Conservation (phyloP, 2,888 invertebrate genomes). For the Sepioteuthis lessoniana region DNA sequence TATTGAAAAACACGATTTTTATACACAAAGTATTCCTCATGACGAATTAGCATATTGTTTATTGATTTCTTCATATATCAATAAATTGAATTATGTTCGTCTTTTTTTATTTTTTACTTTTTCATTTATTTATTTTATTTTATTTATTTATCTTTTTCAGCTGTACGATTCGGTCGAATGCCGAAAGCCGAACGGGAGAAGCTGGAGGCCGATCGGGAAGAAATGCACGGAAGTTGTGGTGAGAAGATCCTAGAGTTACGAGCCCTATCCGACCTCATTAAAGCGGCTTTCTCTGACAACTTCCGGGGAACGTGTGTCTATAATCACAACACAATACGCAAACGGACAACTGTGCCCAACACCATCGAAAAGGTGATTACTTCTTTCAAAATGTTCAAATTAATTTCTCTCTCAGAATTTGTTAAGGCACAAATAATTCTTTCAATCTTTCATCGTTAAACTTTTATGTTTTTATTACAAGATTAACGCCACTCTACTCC, state of each 20-base stretch:
- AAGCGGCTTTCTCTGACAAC: slow-evolving; percentile 62
- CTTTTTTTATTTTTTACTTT: too few relatives aligned
- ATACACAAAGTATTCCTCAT: too few relatives aligned
- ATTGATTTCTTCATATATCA: too few relatives aligned
- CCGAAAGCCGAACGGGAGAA: slow-evolving; percentile 70
- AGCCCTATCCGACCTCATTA: slow-evolving; percentile 65
- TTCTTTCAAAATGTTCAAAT: not conserved
- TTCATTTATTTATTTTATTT: too few relatives aligned
- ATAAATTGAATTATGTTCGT: too few relatives aligned
- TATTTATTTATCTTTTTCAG: slow-evolving; percentile 55
- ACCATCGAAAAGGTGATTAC: slow-evolving; percentile 38
- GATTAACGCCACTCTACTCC: too few relatives aligned
- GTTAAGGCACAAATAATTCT: too few relatives aligned
- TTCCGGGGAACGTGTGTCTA: slow-evolving; percentile 48
- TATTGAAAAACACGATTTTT: too few relatives aligned
- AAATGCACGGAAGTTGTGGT: slow-evolving; percentile 59
- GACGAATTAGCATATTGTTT: too few relatives aligned
- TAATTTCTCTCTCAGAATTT: not conserved
- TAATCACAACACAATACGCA: slow-evolving; percentile 38
- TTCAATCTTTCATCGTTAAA: not conserved
- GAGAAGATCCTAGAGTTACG: slow-evolving; percentile 66
- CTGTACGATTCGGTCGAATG: slow-evolving; percentile 71
- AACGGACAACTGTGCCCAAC: slow-evolving; percentile 24
- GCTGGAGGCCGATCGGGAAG: slow-evolving; percentile 68
- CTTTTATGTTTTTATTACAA: not conserved